Percentiles rank a stretch among this genome's conserved stretches.
Evolutionary conservation across 1,140 invertebrate genomes (phyloP).

Genomic region (Papilio glaucus): DNA sequence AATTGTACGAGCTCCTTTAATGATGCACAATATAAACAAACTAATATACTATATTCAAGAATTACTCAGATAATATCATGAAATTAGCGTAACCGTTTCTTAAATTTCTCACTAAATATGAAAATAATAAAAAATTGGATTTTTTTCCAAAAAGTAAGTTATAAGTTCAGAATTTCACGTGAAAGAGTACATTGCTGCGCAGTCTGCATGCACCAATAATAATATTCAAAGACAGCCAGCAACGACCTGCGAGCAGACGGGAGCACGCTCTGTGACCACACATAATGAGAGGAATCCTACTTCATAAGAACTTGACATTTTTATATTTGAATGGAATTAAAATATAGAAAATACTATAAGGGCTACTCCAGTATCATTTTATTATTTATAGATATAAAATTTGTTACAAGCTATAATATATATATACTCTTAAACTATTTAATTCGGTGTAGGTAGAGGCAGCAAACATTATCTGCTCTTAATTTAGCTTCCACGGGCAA

Average conservation of each 20-base stretch:
- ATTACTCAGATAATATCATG: too few relatives aligned
- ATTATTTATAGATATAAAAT: background rate
- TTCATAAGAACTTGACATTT: background rate
- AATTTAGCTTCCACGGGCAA: too few relatives aligned
- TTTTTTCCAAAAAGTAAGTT: background rate
- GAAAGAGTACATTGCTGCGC: constrained; percentile 2
- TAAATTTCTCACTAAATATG: background rate
- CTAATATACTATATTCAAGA: too few relatives aligned
- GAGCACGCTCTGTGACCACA: constrained; percentile 18
- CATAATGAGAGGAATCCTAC: constrained; percentile 11
- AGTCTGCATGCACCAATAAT: constrained; percentile 20
- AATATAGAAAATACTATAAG: background rate
- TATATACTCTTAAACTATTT: too few relatives aligned
- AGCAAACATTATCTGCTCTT: too few relatives aligned
- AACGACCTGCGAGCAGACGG: constrained; percentile 1
- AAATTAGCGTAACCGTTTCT: too few relatives aligned
- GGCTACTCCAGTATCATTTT: background rate
- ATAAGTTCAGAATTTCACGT: background rate
- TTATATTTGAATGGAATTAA: constrained; percentile 13
- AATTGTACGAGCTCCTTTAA: too few relatives aligned
- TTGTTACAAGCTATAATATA: background rate
- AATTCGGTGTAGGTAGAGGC: too few relatives aligned
- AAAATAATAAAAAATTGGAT: background rate
- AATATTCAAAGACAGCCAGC: constrained; percentile 20
- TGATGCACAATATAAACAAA: too few relatives aligned